These are phyloP conservation scores for Apogon hyalosoma DNA, from an alignment of 2,797 vertebrate genomes.

Conservation along the genomic window DNA sequence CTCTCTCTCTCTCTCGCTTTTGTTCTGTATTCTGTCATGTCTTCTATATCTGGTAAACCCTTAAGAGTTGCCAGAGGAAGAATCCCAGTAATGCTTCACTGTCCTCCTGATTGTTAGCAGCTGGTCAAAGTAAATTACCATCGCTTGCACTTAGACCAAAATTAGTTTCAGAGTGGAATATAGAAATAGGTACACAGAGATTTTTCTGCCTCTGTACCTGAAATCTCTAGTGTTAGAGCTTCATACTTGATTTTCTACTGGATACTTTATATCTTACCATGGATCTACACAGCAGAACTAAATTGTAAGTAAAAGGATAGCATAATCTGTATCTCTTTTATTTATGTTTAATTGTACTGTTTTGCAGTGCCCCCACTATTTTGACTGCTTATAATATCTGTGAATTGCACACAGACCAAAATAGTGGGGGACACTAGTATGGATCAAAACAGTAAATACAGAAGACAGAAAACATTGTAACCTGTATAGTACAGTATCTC, in stretches of 20 bases:
- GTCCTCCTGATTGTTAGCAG: slow-evolving; percentile 75
- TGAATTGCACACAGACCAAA: no score
- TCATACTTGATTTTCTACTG: slow-evolving; percentile 55
- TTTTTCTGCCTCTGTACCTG: slow-evolving; percentile 28
- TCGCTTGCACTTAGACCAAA: slow-evolving; percentile 64
- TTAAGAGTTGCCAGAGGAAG: slow-evolving; percentile 72
- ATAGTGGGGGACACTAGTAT: no score
- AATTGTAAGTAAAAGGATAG: slow-evolving; percentile 72
- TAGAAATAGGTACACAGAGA: slow-evolving; percentile 29
- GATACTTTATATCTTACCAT: slow-evolving; percentile 61
- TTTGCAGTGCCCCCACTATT: neutral
- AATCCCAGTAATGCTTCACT: slow-evolving; percentile 70
- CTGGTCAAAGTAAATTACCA: slow-evolving; percentile 74
- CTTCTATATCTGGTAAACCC: slow-evolving; percentile 74
- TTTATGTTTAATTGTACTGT: slow-evolving; percentile 19
- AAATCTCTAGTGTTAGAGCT: slow-evolving; percentile 47
- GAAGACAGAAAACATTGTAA: slow-evolving; percentile 1
- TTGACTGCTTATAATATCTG: no score
- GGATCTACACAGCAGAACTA: slow-evolving; percentile 65
- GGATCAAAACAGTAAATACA: neutral
- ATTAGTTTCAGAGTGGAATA: slow-evolving; percentile 57
- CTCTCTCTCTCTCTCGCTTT: slow-evolving; percentile 6
- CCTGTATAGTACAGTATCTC: neutral
- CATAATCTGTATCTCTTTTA: slow-evolving; percentile 20
- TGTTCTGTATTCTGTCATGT: slow-evolving; percentile 20